Evolutionary conservation across 2,113 vertebrate species (phyloP), one percentile per base, ranked within the genome.

Genomic region (Chaetorhynchus papuensis): DNA sequence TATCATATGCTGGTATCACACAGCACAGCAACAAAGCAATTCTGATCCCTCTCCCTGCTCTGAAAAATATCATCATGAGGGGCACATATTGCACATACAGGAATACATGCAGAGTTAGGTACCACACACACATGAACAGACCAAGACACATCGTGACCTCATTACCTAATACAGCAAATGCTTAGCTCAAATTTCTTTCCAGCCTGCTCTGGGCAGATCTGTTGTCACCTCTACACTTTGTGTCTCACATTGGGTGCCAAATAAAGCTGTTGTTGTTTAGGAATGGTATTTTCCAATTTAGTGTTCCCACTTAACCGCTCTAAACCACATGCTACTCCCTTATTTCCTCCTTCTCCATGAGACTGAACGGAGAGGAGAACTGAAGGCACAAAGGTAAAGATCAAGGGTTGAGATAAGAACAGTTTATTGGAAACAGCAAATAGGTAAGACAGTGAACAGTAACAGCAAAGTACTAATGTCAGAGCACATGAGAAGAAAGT

Each of bases 161-260:
- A 24, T 30, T n/a, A 42, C 13, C 35, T 66, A 50, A 23, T 35
- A 31, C 31, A 66, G 17, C 13, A 11, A 59, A 35, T 18, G 1
- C 3, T 21, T 17, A 31, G 31, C 31, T 31, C 15, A 26, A 49
- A 57, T 85, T 57, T 19, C 15, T 35, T 75, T 21, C 42, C 20
- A 35, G 9, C 10, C 5, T 17, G 3, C 26, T 42, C 30, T 76
- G 44, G 44, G 26, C 8, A 57, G 20, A 84, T 9, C 26, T 59
- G 35, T 22, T 50, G 20, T 66, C 20, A 50, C 13, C 6, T 7
- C 44, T 35, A 41, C 5, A 21, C 9, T 50, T 57, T 2, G 9
- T 35, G 13, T 44, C 21, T 50, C 5, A 31, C 0, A 0, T 13
- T 42, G 21, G 11, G 13, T 59, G 13, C 21, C 35, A 26, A 42